These are phyloP conservation scores for Myioborus miniatus DNA, from an alignment of 2,797 vertebrate genomes.

Conservation along the genomic window DNA sequence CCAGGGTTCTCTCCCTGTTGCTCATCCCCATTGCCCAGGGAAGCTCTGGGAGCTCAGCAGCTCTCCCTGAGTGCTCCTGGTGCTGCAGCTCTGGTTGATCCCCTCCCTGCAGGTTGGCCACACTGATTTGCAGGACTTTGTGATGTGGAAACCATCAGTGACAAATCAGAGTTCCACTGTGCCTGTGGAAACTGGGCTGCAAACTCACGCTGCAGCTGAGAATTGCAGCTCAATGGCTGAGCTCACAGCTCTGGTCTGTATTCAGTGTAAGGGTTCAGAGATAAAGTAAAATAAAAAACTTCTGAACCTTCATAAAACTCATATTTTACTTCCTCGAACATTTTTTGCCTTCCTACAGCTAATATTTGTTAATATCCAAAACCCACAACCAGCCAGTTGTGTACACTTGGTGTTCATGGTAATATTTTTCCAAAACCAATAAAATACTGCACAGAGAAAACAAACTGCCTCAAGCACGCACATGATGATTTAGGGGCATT, in stretches of 20 bases:
- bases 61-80: rapidly evolving
- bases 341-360: background rate
- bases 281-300: background rate
- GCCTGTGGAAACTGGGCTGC: background rate
- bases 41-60: too few relatives aligned
- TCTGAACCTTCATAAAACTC: background rate
- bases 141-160: background rate
- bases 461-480: background rate
- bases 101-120: background rate
- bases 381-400: background rate
- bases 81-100: background rate
- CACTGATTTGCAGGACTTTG: background rate
- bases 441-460: background rate
- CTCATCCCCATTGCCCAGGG: background rate
- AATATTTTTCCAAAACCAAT: background rate
- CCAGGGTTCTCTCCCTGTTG: background rate
- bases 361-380: background rate
- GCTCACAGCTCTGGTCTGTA: background rate
- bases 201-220: background rate
- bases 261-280: background rate
- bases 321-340: background rate
- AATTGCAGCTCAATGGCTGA: background rate
- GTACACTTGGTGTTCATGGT: background rate
- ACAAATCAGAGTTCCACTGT: rapidly evolving
- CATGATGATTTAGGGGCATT: background rate